phyloP scores from a whole-genome alignment of 2,888 invertebrate species.

The Drosophila bunnanda region DNA sequence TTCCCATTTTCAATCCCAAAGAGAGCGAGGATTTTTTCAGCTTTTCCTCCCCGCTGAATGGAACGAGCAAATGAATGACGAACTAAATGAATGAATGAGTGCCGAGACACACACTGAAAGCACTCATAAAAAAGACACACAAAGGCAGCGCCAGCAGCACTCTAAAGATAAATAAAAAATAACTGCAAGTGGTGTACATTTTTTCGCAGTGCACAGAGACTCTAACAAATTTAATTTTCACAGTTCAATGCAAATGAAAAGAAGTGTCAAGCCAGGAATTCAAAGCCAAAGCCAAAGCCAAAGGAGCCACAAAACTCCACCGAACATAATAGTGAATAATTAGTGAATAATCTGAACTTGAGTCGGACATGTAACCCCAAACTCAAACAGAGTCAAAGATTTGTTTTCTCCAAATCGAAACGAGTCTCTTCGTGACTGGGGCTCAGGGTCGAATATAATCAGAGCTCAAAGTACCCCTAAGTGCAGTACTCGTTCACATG shows the following conservation, averaged over 20 bases:
- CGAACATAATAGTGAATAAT: constrained; percentile 17
- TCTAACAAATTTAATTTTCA: constrained; percentile 69
- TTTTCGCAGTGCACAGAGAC: constrained; percentile 31
- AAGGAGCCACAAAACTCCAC: neutral
- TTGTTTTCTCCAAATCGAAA: neutral
- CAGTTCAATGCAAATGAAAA: constrained; percentile 59
- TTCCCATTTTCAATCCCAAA: constrained; percentile 45
- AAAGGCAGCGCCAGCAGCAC: neutral
- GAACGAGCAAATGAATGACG: constrained; percentile 32
- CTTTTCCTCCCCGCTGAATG: constrained; percentile 46
- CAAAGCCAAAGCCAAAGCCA: constrained; percentile 15
- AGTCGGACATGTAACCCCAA: neutral
- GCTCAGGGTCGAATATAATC: constrained; percentile 11
- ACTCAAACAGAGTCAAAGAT: neutral
- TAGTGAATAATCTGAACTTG: constrained; percentile 19
- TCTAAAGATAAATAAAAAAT: neutral
- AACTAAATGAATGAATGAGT: constrained; percentile 18
- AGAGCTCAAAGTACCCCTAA: neutral
- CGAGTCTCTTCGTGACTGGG: neutral
- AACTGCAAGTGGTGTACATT: neutral
- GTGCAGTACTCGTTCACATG: constrained; percentile 12
- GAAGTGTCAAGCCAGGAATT: constrained; percentile 18
- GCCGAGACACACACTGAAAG: neutral
- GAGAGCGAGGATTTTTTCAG: neutral
- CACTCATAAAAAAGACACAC: constrained; percentile 2